phyloP scores from a whole-genome alignment of 2,113 vertebrate species.

The Chloropsis hardwickii region DNA sequence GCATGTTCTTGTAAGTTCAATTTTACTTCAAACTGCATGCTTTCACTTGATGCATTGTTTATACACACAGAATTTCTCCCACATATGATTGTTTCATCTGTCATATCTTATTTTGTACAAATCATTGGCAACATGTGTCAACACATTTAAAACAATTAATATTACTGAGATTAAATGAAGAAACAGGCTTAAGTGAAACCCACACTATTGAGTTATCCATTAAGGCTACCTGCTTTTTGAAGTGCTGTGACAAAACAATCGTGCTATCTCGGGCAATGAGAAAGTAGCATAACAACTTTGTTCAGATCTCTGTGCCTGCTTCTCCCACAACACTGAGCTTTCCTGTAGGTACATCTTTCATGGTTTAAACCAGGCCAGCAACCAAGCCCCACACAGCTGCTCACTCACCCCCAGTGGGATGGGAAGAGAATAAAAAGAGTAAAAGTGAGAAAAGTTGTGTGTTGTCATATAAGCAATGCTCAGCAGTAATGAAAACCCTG shows the following conservation, averaged over 20 bases:
- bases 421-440: neutral
- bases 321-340: neutral
- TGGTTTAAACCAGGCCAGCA: neutral
- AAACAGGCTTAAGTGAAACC: neutral
- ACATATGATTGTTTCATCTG: neutral
- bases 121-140: neutral
- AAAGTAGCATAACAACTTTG: neutral
- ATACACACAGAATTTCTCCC: neutral
- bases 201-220: neutral
- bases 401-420: neutral
- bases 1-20: neutral
- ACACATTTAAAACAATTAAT: neutral
- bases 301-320: neutral
- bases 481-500: accelerated
- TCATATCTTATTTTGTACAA: neutral
- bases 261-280: neutral
- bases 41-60: neutral
- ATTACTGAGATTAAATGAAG: neutral
- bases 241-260: neutral
- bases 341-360: neutral
- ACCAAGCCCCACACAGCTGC: neutral
- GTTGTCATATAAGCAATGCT: too few relatives aligned
- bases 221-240: neutral
- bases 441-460: neutral
- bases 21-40: neutral